These are phyloP conservation scores for Incurvaria masculella DNA, from an alignment of 2,888 invertebrate genomes.

Conservation along the genomic window DNA sequence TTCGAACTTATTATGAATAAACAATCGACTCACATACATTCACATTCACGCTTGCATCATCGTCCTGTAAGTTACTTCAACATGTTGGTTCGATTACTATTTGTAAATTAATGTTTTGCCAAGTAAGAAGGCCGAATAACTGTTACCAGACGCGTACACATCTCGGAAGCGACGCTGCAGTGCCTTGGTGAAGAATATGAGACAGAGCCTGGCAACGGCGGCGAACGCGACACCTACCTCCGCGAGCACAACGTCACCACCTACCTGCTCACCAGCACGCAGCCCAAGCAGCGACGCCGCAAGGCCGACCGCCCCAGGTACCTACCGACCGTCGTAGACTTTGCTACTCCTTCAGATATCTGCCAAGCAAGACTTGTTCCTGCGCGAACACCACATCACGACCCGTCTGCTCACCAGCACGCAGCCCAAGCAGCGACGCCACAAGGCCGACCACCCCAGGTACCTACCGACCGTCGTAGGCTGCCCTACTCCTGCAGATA, in stretches of 20 bases:
- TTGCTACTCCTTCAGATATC: neutral
- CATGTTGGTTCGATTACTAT: no score
- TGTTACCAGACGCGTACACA: constrained; percentile 83
- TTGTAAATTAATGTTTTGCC: no score
- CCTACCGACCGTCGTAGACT: neutral
- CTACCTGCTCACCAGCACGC: constrained; percentile 80
- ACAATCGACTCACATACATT: no score
- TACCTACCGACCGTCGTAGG: no score
- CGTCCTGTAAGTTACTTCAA: no score
- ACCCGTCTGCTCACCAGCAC: constrained; percentile 85
- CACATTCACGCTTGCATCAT: no score
- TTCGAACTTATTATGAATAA: no score
- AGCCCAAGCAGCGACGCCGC: constrained; percentile 62
- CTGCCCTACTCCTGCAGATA: no score
- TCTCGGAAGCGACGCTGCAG: constrained; percentile 84
- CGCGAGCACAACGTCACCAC: constrained; percentile 84
- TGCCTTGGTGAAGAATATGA: constrained; percentile 88
- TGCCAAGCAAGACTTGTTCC: no score
- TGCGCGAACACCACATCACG: neutral
- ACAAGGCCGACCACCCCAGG: no score
- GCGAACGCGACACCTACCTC: constrained; percentile 77
- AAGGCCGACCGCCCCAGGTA: constrained; percentile 46
- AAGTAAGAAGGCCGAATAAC: no score
- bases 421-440: constrained; percentile 66
- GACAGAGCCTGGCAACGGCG: constrained; percentile 90